A percentile compares a stretch with the other conserved stretches of the same genome.
phyloP scores from a whole-genome alignment of 1,140 invertebrate species.

The Nephila pilipes region DNA sequence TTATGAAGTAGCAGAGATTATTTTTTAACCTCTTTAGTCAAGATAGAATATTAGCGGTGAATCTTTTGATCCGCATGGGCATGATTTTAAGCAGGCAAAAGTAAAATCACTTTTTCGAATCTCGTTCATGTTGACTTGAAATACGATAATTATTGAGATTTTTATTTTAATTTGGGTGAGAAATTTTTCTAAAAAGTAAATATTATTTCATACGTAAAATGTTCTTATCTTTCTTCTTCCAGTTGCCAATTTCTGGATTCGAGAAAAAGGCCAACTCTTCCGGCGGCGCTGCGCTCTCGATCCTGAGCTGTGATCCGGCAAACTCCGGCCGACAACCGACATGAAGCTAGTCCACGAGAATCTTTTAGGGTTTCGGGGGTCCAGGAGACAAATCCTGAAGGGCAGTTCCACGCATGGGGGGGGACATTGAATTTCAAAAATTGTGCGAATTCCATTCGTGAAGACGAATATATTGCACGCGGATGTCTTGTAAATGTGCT shows the following conservation, averaged over 20 bases:
- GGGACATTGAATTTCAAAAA: background rate
- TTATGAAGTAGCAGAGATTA: too few relatives aligned
- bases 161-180: too few relatives aligned
- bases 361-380: background rate
- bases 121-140: too few relatives aligned
- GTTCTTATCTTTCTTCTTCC: slow-evolving; percentile 25
- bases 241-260: slow-evolving; percentile 81
- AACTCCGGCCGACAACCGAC: background rate
- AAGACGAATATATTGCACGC: background rate
- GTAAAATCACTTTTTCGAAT: too few relatives aligned
- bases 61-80: too few relatives aligned
- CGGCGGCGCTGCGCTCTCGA: slow-evolving; percentile 79
- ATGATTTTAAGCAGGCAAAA: too few relatives aligned
- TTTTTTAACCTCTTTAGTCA: too few relatives aligned
- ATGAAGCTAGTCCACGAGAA: background rate
- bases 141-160: too few relatives aligned
- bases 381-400: background rate
- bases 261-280: slow-evolving; percentile 80
- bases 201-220: too few relatives aligned
- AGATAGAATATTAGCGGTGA: too few relatives aligned
- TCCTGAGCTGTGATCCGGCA: slow-evolving; percentile 74
- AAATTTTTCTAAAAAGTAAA: too few relatives aligned
- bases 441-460: background rate
- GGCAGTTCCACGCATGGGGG: background rate
- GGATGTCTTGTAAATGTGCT: background rate